Base-by-base conservation (phyloP, 2,113 vertebrate genomes). In the Alligator mississippiensis region DNA sequence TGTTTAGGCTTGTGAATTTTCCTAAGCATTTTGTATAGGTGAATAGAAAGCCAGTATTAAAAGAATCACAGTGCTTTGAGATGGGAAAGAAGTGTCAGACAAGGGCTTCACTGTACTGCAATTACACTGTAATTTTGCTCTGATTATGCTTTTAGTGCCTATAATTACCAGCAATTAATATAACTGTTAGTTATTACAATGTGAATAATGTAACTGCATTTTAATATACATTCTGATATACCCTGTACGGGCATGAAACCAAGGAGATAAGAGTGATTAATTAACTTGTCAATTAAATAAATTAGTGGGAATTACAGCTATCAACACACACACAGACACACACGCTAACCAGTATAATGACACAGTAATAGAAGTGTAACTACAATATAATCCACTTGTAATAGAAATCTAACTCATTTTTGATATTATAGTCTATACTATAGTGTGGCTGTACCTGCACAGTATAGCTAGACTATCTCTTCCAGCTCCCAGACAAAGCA, bases 131-230 rank as follows among this genome's bases (percentile, higher is more conserved):
- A 24, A 47, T 1, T 1, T 61, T 68, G 62, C 27, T 30, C 0
- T 2, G 61, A 57, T 15, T 9, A 24, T 0, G 3, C 1, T 6
- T 72, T 83, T 30, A 1, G 0, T 11, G 63, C 30, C 24, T 1
- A 12, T 54, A 70, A 62, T 63, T 76, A 59, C 28, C 78, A 63
- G 18, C 55, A 47, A 22, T 74, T 74, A 30, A 47, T 47, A 47
- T 6, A 38, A 25, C 47, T 13, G 14, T 47, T 12, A 27, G 85
- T 13, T 9, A 76, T 8, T 0, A 18, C 47, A 38, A 86, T 38
- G 84, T 70, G 79, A 76, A 34, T 57, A 64, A 81, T 47, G 68
- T 77, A 80, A 72, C 72, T 61, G 59, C 19, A 77, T 24, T 57
- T 58, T 30, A 47, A 79, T 64, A 79, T 21, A 75, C 27, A 38